Evolutionary conservation across 2,888 invertebrate species (phyloP), one percentile per base, ranked within the genome.

Genomic region (Ophioninae sp.): DNA sequence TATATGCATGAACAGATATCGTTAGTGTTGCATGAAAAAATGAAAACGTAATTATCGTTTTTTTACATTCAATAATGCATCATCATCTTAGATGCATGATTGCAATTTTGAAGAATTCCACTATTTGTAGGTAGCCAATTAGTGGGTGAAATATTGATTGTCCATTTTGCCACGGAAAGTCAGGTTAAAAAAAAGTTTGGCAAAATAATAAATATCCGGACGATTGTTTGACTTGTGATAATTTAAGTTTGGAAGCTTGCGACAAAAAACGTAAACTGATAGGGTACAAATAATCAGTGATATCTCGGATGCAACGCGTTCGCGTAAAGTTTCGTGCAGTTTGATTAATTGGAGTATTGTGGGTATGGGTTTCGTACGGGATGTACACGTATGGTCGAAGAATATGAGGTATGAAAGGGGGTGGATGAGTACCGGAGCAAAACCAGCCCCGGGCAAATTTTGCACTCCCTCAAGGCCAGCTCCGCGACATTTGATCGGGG

Each of bases 371-470:
- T 63, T 64, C 30, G 30, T 78, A 64, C 17, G 56, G 7, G 20
- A 22, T 39, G 61, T 22, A 56, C 44, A 13, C 56, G 68, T 10
- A 10, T n/a, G 61, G 64, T 22, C 13, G 51, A 56, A 67, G n/a
- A 37, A 22, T 63, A 58, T 22, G 30, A 74, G 59, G 9, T 6
- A 6, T 8, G n/a, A 6, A 51, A 72, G 56, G 10, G n/a, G 37
- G 61, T 20, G 41, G 59, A 59, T 22, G 59, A 59, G 59, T 22
- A 22, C 59, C 23, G 30, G 51, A 73, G 41, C 51, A 77, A 30
- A 77, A 59, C 73, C 75, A 75, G 73, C 77, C 71, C 44, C 23
- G 64, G 74, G 80, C 20, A 39, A 84, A 79, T 72, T 79, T 81
- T 67, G 58, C 79, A 63, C 79, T 67, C 75, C 81, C 77, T 83